Percentiles rank a stretch among this genome's conserved stretches.
phyloP scores from a whole-genome alignment of 2,113 vertebrate species.

The Plectropomus leopardus region DNA sequence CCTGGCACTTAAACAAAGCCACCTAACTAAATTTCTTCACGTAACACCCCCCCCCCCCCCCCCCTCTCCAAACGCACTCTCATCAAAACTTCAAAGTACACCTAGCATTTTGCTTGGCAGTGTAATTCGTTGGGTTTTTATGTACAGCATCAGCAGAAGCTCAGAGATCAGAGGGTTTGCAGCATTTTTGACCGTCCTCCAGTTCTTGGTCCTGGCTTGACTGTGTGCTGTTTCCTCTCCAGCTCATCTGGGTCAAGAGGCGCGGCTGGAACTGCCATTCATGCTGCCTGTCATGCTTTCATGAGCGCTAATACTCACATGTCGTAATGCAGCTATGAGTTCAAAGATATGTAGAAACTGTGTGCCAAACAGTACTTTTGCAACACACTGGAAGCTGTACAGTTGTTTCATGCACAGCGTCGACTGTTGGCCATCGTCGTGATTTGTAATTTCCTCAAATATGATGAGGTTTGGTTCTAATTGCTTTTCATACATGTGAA shows the following conservation, averaged over 20 bases:
- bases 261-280: constrained; percentile 55
- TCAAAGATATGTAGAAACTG: constrained; percentile 46
- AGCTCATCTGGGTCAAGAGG: constrained; percentile 59
- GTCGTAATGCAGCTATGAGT: constrained; percentile 58
- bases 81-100: constrained; percentile 56
- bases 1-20: constrained; percentile 61
- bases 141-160: constrained; percentile 52
- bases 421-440: constrained; percentile 60
- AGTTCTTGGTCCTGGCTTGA: constrained; percentile 49
- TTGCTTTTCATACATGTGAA: constrained; percentile 59
- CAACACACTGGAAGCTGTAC: constrained; percentile 50
- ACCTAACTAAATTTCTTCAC: constrained; percentile 47
- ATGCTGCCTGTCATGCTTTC: constrained; percentile 44
- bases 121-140: constrained; percentile 36
- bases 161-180: constrained; percentile 49
- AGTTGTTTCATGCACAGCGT: constrained; percentile 41
- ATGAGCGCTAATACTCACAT: constrained; percentile 58
- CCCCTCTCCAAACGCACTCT: background rate
- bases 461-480: constrained; percentile 59
- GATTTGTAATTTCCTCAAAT: constrained; percentile 72
- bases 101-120: constrained; percentile 59
- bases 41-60: background rate
- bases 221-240: constrained; percentile 54
- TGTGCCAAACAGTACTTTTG: constrained; percentile 61
- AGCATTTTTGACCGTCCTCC: constrained; percentile 47